A percentile compares a stretch with the other conserved stretches of the same genome.
Evolutionary conservation across 2,888 invertebrate genomes (phyloP).

Genomic region (Lycaena phlaeas): DNA sequence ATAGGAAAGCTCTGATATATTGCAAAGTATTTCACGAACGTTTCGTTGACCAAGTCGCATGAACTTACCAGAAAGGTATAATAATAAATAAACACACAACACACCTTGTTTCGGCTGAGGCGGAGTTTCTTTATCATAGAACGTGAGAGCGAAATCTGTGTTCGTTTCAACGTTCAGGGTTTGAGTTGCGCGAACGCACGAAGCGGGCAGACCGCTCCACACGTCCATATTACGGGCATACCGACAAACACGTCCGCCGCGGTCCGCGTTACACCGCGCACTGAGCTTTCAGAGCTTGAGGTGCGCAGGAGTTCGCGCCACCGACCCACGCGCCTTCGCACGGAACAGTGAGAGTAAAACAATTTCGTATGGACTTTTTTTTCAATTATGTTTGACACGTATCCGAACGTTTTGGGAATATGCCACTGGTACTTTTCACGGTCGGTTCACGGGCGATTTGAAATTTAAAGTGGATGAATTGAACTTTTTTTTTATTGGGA

Average conservation of each 20-base stretch:
- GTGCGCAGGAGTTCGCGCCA: constrained; percentile 20
- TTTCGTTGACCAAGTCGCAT: no score
- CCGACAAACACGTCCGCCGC: constrained; percentile 46
- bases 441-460: no score
- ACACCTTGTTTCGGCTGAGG: constrained; percentile 51
- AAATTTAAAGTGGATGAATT: no score
- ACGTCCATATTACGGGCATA: constrained; percentile 78
- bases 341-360: constrained; percentile 33
- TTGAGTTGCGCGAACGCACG: constrained; percentile 74
- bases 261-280: constrained; percentile 57
- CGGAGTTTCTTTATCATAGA: constrained; percentile 80
- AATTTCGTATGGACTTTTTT: constrained; percentile 22
- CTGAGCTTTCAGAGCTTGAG: constrained; percentile 39
- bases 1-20: no score
- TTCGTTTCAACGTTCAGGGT: constrained; percentile 81
- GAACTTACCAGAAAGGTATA: constrained; percentile 9
- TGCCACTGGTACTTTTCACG: no score
- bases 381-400: constrained; percentile 9
- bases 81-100: constrained; percentile 19
- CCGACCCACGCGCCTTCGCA: constrained; percentile 28
- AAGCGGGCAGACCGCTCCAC: constrained; percentile 78
- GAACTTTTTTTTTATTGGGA: no score
- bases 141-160: constrained; percentile 85
- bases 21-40: no score
- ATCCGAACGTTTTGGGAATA: not conserved